Percentiles rank a stretch among this genome's conserved stretches.
These are phyloP conservation scores for Embidobia sp. DNA, from an alignment of 2,888 invertebrate genomes.

Conservation along the genomic window DNA sequence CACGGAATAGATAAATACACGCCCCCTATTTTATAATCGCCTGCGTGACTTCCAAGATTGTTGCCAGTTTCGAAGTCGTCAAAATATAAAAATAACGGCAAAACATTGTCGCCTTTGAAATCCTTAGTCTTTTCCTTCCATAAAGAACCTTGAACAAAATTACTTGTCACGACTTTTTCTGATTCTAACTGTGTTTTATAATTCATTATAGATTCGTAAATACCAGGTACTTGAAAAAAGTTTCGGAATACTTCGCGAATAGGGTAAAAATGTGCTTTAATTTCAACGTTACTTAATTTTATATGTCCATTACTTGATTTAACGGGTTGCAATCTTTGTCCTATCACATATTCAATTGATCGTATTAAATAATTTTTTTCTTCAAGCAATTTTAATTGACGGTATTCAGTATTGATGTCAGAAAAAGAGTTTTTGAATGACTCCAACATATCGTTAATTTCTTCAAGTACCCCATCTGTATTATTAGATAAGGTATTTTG, in stretches of 20 bases:
- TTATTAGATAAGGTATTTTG: neutral
- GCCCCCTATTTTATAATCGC: conserved; percentile 8
- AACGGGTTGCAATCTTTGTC: neutral
- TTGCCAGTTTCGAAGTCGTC: conserved; percentile 24
- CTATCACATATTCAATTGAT: neutral
- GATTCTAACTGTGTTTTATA: conserved; percentile 19
- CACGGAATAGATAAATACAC: conserved; percentile 11
- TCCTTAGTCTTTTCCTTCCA: neutral
- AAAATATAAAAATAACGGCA: conserved; percentile 8
- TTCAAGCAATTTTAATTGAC: conserved; percentile 2
- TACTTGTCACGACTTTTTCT: conserved; percentile 16
- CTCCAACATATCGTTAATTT: neutral
- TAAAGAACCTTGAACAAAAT: conserved; percentile 29
- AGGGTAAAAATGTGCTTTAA: conserved; percentile 30
- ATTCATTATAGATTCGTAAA: conserved; percentile 7
- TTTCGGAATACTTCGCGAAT: conserved; percentile 27
- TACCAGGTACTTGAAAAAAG: conserved; percentile 23
- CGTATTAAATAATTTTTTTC: neutral
- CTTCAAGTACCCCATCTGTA: neutral
- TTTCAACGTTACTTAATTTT: neutral
- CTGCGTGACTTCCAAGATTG: neutral
- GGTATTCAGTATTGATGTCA: neutral
- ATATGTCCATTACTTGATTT: conserved; percentile 12
- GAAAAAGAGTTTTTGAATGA: conserved; percentile 3
- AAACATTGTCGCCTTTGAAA: neutral